Evolutionary conservation across 2,888 invertebrate species (phyloP), one percentile per base, ranked within the genome.

Genomic region (Beris chalybata): DNA sequence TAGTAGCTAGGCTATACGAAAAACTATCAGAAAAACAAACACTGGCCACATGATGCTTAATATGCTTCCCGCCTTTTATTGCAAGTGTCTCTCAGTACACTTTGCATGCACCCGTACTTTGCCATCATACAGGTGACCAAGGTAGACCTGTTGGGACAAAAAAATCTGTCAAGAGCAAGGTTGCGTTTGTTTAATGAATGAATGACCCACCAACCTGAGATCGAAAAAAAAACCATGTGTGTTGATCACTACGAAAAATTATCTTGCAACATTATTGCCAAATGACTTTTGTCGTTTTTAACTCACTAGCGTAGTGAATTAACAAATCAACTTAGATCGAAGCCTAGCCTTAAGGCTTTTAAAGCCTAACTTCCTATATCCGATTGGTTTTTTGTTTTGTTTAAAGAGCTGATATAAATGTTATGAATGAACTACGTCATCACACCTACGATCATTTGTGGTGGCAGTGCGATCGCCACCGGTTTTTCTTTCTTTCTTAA

Each of bases 361-460:
- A 9, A 1, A 22, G 22, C 22, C 22, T 38, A 9, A 4, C 38
- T 38, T 38, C 38, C 38, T 38, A 38, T 38, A 3, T 38, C 38
- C 38, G 38, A 38, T 38, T 9, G 22, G 22, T 22, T 22, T 22
- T 22, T 22, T 22, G 1, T 22, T 22, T 22, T 22, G 1, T 22
- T 22, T 22, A 7, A 38, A 38, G 5, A 5, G 38, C 38, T 38
- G 38, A 38, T 38, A 22, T 22, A 38, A 38, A 38, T 43, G 13
- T 56, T 38, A 56, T 56, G 55, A 56, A 56, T 56, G 55, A 56
- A 29, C 22, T 22, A 13, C 15, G 22, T 52, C 52, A 52, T 52
- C 22, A 52, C 52, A 52, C 52, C 52, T 22, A 52, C 52, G 52
- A 52, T 29, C 12, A 5, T 52, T 52, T 22, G 22, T 22, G 5